These are phyloP conservation scores for Alitta virens DNA, from an alignment of 2,888 invertebrate species.

Conservation along the genomic window DNA sequence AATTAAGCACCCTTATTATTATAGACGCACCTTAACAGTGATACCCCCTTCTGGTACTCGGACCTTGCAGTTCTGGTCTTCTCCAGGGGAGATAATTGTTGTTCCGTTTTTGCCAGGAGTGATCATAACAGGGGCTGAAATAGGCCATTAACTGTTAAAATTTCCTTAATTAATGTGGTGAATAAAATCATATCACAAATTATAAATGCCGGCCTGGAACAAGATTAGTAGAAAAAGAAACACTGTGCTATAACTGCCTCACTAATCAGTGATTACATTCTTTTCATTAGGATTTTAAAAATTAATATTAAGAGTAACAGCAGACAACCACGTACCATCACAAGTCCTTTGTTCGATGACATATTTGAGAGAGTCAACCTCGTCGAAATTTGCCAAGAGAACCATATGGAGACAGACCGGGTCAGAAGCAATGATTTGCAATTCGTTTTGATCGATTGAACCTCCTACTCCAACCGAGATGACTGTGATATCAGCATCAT, in stretches of 20 bases:
- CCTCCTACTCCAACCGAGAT: conserved; percentile 24
- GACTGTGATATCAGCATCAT: conserved; percentile 24
- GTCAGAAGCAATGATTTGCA: conserved; percentile 18
- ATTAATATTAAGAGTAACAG: too few species aligned
- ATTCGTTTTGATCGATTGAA: not conserved
- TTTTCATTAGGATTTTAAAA: too few species aligned
- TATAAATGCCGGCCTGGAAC: too few species aligned
- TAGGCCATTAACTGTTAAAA: too few species aligned
- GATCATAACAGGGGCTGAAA: conserved; percentile 24
- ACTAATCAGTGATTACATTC: too few species aligned
- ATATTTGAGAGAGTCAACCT: conserved; percentile 22
- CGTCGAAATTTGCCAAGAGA: conserved; percentile 21
- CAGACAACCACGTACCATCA: conserved; percentile 19
- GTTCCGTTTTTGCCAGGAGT: conserved; percentile 17
- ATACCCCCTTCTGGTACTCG: conserved; percentile 20
- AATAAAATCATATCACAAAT: too few species aligned
- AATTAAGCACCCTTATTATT: too few species aligned
- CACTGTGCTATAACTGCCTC: too few species aligned
- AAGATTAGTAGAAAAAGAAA: too few species aligned
- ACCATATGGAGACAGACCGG: conserved; percentile 24
- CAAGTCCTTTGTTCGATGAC: conserved; percentile 25
- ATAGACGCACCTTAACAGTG: conserved; percentile 24
- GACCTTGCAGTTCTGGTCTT: conserved; percentile 26
- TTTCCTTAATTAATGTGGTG: too few species aligned
- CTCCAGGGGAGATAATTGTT: conserved; percentile 9